Percentiles rank a stretch among this genome's conserved stretches.
phyloP scores from a whole-genome alignment of 2,888 invertebrate species.

The Melieria crassipennis region DNA sequence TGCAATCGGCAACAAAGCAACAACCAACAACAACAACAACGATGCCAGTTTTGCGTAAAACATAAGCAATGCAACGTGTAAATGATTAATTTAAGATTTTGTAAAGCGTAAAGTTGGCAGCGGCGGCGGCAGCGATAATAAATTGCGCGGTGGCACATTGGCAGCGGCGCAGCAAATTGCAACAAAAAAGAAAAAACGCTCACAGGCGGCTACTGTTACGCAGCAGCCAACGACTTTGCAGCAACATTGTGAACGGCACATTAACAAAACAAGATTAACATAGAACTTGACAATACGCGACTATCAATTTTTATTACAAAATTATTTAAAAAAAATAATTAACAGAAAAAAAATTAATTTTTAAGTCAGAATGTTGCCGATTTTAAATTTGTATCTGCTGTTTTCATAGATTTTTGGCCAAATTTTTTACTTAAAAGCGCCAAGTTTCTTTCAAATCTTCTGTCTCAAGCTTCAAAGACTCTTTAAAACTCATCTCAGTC shows the following conservation, averaged over 20 bases:
- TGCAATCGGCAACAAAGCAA: too few relatives aligned
- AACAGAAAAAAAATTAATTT: slow-evolving; percentile 5
- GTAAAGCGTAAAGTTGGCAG: neutral
- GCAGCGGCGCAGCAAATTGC: neutral
- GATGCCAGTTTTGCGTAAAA: too few relatives aligned
- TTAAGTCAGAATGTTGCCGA: neutral
- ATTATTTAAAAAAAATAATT: neutral
- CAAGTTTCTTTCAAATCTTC: too few relatives aligned
- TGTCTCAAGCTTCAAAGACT: too few relatives aligned
- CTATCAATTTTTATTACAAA: neutral
- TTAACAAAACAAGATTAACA: neutral
- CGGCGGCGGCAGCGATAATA: neutral
- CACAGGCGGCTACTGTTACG: neutral
- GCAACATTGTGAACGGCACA: neutral
- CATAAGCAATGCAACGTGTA: neutral
- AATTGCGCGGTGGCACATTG: neutral
- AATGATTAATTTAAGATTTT: slow-evolving; percentile 3
- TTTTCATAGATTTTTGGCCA: too few relatives aligned
- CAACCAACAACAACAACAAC: too few relatives aligned
- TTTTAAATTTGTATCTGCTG: neutral
- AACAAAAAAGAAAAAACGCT: neutral
- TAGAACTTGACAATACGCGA: neutral
- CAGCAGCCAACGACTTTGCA: neutral
- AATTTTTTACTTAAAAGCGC: too few relatives aligned
- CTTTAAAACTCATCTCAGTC: too few relatives aligned